Base-by-base conservation (phyloP, 2,888 invertebrate species). In the Poecilus cupreus region DNA sequence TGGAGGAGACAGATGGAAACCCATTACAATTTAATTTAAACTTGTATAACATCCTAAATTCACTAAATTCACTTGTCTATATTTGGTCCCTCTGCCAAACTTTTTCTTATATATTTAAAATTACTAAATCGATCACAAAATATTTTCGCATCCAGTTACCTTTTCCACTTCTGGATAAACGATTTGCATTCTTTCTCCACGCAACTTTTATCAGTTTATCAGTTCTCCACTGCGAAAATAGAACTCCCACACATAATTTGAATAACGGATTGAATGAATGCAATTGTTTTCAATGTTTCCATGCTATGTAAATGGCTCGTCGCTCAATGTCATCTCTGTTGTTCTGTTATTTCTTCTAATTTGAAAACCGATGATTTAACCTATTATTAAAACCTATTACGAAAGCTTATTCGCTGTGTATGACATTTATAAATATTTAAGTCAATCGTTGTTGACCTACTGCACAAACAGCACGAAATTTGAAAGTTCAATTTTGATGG, bases 341-440 rank as follows among this genome's bases (percentile, higher is more conserved):
- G 10, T 60, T 60, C 22, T 43, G 11, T 13, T 5, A 22, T 26
- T 60, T 22, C 13, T 60, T 26, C 24, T 18, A 51, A 51, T 51
- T 18, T 51, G 51, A 51, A 51, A 51, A 18, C 51, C 51, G 13
- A 51, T 51, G 60, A 10, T 60, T 60, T n/a, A 24, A 43, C 22
- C 24, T 60, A 60, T 60, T 60, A 60, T 60, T 60, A 60, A 60
- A 60, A 13, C 24, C 26, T 54, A 54, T 54, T 54, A 26, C 26
- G 11, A 11, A 13, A 24, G 32, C 13, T 24, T 26, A 26, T 60
- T 60, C 13, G 11, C 24, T 26, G 22, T 24, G 24, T 60, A 60
- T 60, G 60, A 60, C 60, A 60, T 60, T 60, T 60, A 60, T 60
- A 60, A 60, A 60, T 60, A 60, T 60, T 60, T 60, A 60, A 60